A percentile compares a stretch with the other conserved stretches of the same genome.
These are phyloP conservation scores for Dynastes hyllus DNA, from an alignment of 2,888 invertebrate genomes.

Conservation along the genomic window DNA sequence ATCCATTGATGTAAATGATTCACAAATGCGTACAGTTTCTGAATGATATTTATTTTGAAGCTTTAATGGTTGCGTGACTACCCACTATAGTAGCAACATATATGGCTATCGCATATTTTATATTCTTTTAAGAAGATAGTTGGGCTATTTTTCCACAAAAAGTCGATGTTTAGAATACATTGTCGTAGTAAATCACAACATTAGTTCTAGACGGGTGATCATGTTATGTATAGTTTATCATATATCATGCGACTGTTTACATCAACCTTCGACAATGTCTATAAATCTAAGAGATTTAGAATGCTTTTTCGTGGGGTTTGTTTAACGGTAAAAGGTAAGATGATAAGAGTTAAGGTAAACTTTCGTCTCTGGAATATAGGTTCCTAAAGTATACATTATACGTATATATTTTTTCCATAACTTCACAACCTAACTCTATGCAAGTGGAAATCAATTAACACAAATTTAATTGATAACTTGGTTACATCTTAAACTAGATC, in stretches of 20 bases:
- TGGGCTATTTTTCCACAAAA: not conserved
- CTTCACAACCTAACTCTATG: no score
- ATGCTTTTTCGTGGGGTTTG: constrained; percentile 19
- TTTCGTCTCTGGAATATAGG: no score
- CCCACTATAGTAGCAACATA: no score
- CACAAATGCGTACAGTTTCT: not conserved
- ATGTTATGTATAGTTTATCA: constrained; percentile 28
- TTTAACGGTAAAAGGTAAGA: not conserved
- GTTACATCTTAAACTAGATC: no score
- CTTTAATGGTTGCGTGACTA: no score
- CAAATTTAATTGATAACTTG: no score
- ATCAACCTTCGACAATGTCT: constrained; percentile 14
- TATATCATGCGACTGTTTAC: constrained; percentile 30
- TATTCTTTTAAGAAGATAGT: no score
- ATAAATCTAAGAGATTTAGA: constrained; percentile 29
- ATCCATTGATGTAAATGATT: not conserved
- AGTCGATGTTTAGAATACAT: not conserved
- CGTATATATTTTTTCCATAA: no score
- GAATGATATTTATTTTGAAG: not conserved
- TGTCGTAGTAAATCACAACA: constrained; percentile 7
- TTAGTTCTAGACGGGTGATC: constrained; percentile 16
- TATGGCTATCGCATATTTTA: no score
- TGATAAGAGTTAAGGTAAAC: constrained; percentile 14
- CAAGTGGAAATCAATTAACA: no score
- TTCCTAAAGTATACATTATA: no score